phyloP scores from a whole-genome alignment of 2,888 invertebrate species.

The Phorcus lineatus region DNA sequence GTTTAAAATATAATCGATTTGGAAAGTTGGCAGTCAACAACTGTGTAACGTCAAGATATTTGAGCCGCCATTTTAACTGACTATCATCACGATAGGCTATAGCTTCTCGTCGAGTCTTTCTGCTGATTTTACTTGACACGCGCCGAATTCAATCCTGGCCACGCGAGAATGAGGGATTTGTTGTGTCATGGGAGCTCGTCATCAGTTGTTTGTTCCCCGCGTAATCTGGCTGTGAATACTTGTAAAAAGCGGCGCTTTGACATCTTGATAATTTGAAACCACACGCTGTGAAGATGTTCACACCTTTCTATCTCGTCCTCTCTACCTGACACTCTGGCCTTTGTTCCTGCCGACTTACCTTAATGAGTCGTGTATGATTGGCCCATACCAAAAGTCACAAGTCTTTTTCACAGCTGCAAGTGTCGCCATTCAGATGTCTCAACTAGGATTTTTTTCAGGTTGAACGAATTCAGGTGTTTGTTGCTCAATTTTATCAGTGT shows the following conservation, averaged over 20 bases:
- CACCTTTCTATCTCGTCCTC: not conserved
- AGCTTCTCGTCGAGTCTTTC: not conserved
- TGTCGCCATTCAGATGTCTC: not conserved
- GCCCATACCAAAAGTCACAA: not conserved
- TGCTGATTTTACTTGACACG: not conserved
- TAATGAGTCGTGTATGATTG: not conserved
- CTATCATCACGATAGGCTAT: not conserved
- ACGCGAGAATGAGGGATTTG: not conserved
- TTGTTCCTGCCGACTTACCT: not conserved
- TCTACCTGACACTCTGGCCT: not conserved
- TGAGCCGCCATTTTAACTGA: not conserved
- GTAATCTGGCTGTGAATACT: not conserved
- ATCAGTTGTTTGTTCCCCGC: not conserved
- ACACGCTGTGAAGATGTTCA: not conserved
- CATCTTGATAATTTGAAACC: not conserved
- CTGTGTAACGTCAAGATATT: too few species aligned
- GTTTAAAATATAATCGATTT: too few species aligned
- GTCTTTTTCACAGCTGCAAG: not conserved
- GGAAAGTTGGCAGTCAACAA: too few species aligned
- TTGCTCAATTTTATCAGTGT: not conserved
- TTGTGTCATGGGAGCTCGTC: not conserved
- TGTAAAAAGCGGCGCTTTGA: not conserved
- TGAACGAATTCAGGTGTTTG: not conserved
- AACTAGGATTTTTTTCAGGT: not conserved
- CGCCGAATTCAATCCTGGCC: not conserved